Conservation (phyloP, 2,113 vertebrate genomes). For the Bungarus multicinctus region DNA sequence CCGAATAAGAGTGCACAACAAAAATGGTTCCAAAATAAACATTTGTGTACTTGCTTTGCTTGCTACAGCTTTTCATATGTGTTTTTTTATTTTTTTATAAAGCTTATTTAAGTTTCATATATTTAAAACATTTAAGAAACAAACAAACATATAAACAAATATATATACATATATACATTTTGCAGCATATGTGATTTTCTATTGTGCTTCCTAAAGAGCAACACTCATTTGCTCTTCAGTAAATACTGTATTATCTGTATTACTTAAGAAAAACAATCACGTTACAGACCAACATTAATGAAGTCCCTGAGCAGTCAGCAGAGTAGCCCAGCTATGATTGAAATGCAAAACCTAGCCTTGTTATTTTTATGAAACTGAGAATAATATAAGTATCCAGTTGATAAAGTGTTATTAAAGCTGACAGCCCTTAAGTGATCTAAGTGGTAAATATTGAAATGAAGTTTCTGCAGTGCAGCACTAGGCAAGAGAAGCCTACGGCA, state of each 20-base stretch:
- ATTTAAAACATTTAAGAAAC: too few relatives aligned
- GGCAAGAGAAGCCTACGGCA: constrained; percentile 66
- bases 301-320: constrained; percentile 74
- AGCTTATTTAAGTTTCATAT: too few relatives aligned
- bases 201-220: constrained; percentile 31
- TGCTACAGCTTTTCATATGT: constrained; percentile 21
- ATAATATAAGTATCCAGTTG: constrained; percentile 85
- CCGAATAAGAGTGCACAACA: not conserved
- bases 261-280: constrained; percentile 43
- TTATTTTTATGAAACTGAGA: constrained; percentile 80
- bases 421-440: constrained; percentile 88
- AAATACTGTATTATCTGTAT: constrained; percentile 41
- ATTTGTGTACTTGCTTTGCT: not conserved
- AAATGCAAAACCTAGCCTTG: constrained; percentile 71
- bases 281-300: constrained; percentile 68
- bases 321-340: constrained; percentile 69
- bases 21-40: not conserved
- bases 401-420: constrained; percentile 85
- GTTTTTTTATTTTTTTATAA: too few relatives aligned
- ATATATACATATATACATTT: too few relatives aligned
- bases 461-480: constrained; percentile 66
- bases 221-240: constrained; percentile 27
- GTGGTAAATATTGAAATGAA: constrained; percentile 88
- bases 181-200: constrained; percentile 27
- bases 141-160: too few relatives aligned